Base-by-base conservation (phyloP, 1,140 invertebrate species). In the Sesamia nonagrioides region DNA sequence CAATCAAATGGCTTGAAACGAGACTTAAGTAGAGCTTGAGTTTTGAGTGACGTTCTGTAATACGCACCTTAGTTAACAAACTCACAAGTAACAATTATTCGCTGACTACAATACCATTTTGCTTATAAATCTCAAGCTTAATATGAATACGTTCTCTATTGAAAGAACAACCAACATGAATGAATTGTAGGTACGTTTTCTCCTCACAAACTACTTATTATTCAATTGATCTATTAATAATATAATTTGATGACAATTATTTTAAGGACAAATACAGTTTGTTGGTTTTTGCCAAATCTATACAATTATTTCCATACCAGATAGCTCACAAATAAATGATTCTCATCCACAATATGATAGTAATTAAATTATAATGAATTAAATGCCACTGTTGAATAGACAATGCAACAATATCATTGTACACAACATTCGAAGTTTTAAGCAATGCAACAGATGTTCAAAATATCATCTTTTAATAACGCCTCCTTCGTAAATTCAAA, bases 401-500 rank as follows among this genome's bases (percentile, higher is more conserved):
- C 78, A 61, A 40, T 60, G 75, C 78, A 83, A 80, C 78, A 83
- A 75, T 77, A 78, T 71, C 72, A 78, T 78, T 78, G 71, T 77
- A 74, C 71, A 77, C 73, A 73, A 37, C 63, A 35, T 17, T 60
- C 54, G 61, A 42, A 71, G 71, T 42, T 27, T 35, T 71, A 60
- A 69, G 48, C 79, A 80, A 74, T 45, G 56, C 50, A 81, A 76
- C 63, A 76, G 76, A 63, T 42, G 66, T 58, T 21, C 15, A 2
- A 7, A 33, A 42, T 37, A 66, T 27, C 18, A n/a, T 54, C 11
- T 15, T 18, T 77, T 40, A 68, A 42, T 71, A 78, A 78, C 63
- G 15, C 71, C 21, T 37, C 17, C 40, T 42, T 33, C n/a, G 40
- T 50, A 17, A 21, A 42, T 17, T 61, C 45, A 48, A 48, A 58